These are phyloP conservation scores for Eptesicus fuscus DNA, from an alignment of 2,113 vertebrate species.

Conservation along the genomic window DNA sequence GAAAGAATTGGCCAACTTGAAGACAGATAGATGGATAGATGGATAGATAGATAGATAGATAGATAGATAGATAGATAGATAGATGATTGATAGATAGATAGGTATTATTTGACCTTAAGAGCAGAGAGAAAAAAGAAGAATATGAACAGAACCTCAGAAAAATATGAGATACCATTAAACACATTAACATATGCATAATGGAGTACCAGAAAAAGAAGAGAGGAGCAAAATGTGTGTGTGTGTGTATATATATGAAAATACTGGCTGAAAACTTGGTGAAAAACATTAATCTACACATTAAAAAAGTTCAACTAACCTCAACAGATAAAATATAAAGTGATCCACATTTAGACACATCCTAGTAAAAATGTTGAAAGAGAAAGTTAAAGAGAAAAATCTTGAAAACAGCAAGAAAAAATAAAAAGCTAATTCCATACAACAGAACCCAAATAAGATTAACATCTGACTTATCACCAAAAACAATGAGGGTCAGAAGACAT, in stretches of 20 bases:
- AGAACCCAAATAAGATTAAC: background rate
- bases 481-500: background rate
- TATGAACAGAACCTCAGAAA: background rate
- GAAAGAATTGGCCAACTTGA: slow-evolving; percentile 5
- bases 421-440: background rate
- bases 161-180: background rate
- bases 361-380: slow-evolving; percentile 5
- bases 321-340: background rate
- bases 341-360: background rate
- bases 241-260: background rate
- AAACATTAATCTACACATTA: background rate
- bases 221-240: background rate
- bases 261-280: background rate
- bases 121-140: background rate
- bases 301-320: background rate
- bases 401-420: background rate
- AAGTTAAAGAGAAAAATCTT: background rate
- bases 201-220: background rate
- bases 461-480: background rate
- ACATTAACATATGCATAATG: background rate
- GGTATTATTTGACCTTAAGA: background rate
- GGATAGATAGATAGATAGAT: background rate
- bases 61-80: background rate
- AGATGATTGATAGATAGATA: background rate
- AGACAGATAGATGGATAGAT: background rate